phyloP scores from a whole-genome alignment of 2,113 vertebrate species.

The Otus sunia region DNA sequence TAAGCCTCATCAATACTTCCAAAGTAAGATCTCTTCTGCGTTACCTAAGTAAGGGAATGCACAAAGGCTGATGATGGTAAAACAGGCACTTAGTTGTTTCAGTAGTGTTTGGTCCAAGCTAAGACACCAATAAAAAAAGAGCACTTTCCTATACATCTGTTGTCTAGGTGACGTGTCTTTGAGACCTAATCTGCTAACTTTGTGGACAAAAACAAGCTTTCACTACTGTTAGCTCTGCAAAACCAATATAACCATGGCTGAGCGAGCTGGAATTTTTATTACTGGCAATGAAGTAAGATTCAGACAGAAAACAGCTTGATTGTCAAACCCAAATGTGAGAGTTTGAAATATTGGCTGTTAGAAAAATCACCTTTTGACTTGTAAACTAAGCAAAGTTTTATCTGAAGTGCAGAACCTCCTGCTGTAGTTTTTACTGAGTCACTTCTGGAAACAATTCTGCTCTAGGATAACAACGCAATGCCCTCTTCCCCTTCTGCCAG shows the following conservation, averaged over 20 bases:
- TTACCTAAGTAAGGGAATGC: neutral
- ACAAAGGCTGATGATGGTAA: neutral
- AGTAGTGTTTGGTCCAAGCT: neutral
- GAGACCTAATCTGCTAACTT: neutral
- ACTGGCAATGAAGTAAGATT: constrained; percentile 44
- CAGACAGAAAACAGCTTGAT: constrained; percentile 47
- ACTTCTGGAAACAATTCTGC: neutral
- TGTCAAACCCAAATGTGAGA: constrained; percentile 11
- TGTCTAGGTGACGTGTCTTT: neutral
- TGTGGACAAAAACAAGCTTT: constrained; percentile 36
- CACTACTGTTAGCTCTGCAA: constrained; percentile 43
- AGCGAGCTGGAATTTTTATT: constrained; percentile 57
- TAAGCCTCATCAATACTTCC: neutral
- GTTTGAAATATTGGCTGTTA: constrained; percentile 23
- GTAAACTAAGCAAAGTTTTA: constrained; percentile 23
- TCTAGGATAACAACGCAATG: neutral
- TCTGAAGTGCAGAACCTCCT: neutral
- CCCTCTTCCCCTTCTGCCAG: neutral
- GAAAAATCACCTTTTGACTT: constrained; percentile 43
- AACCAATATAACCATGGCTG: constrained; percentile 30
- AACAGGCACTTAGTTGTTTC: neutral
- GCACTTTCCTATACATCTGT: neutral
- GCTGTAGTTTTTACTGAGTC: neutral
- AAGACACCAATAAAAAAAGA: neutral
- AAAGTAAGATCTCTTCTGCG: neutral